These are phyloP conservation scores for Globia sparganii DNA, from an alignment of 2,888 invertebrate species.

Conservation along the genomic window DNA sequence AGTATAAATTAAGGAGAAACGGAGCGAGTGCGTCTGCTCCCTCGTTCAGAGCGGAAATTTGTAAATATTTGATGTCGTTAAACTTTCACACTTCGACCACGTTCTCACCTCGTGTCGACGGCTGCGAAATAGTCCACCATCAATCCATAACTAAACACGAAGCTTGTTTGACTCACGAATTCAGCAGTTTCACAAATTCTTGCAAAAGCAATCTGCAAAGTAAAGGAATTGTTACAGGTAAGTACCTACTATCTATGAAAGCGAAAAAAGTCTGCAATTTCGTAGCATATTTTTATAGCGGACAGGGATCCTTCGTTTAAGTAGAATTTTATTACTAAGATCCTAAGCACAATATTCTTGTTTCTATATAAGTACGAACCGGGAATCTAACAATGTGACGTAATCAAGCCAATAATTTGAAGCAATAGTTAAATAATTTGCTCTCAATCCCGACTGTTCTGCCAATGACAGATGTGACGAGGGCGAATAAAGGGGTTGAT, in stretches of 20 bases:
- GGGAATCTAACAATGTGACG: slow-evolving; percentile 18
- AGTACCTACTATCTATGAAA: slow-evolving; percentile 47
- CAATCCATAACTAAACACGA: slow-evolving; percentile 66
- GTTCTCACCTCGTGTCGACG: slow-evolving; percentile 68
- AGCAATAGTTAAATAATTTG: slow-evolving; percentile 37
- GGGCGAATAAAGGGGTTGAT: slow-evolving; percentile 56
- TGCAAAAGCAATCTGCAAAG: slow-evolving; percentile 52
- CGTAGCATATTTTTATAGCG: slow-evolving; percentile 25
- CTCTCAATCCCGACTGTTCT: slow-evolving; percentile 52
- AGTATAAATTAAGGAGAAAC: slow-evolving; percentile 68
- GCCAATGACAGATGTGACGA: slow-evolving; percentile 71
- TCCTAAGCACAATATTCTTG: background rate
- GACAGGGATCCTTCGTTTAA: slow-evolving; percentile 2
- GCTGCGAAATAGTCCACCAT: slow-evolving; percentile 67
- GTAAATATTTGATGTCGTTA: slow-evolving; percentile 80
- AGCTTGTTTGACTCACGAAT: slow-evolving; percentile 51
- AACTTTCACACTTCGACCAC: slow-evolving; percentile 75
- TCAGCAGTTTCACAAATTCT: slow-evolving; percentile 52
- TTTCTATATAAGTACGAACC: background rate
- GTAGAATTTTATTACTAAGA: slow-evolving; percentile 19
- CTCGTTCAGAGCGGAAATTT: slow-evolving; percentile 67
- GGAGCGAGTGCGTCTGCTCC: slow-evolving; percentile 64
- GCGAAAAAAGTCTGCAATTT: slow-evolving; percentile 47
- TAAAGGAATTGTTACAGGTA: slow-evolving; percentile 48
- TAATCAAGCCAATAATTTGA: slow-evolving; percentile 38